Percentiles rank a stretch among this genome's conserved stretches.
These are phyloP conservation scores for Mormyrus iriodes DNA, from an alignment of 2,113 vertebrate genomes.

Conservation along the genomic window DNA sequence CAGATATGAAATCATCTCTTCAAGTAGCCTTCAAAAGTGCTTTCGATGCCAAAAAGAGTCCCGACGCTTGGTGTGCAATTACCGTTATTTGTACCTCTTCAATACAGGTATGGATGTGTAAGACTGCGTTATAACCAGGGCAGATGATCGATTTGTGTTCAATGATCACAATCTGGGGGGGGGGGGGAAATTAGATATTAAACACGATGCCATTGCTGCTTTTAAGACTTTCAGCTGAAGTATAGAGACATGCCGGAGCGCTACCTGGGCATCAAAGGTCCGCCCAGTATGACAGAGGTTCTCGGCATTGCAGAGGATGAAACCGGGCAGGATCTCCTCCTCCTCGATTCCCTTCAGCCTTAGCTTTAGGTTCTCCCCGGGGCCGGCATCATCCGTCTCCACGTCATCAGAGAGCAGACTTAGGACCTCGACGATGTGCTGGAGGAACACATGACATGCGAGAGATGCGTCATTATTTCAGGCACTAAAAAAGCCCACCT, in stretches of 20 bases:
- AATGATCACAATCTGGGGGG: constrained; percentile 91
- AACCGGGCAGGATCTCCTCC: constrained; percentile 95
- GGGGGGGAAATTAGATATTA: neutral
- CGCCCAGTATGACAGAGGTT: constrained; percentile 97
- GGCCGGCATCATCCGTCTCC: constrained; percentile 89
- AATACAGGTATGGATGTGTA: constrained; percentile 98
- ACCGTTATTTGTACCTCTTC: constrained; percentile 98
- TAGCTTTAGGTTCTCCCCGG: constrained; percentile 95
- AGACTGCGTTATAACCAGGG: constrained; percentile 96
- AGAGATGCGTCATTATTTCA: neutral
- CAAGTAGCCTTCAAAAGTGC: neutral
- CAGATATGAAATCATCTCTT: neutral
- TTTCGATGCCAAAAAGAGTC: neutral
- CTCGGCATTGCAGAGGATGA: constrained; percentile 94
- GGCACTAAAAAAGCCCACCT: neutral
- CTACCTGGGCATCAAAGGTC: constrained; percentile 97
- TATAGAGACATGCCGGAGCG: neutral
- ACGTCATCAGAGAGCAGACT: constrained; percentile 94
- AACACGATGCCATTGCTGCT: neutral
- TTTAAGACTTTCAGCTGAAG: neutral
- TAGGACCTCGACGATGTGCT: constrained; percentile 98
- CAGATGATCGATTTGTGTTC: constrained; percentile 99
- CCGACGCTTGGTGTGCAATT: constrained; percentile 47
- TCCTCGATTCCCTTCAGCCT: constrained; percentile 98
- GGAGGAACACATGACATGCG: constrained; percentile 24